Evolutionary conservation across 2,113 vertebrate species (phyloP), one percentile per base, ranked within the genome.

Genomic region (Hemichromis elongatus): DNA sequence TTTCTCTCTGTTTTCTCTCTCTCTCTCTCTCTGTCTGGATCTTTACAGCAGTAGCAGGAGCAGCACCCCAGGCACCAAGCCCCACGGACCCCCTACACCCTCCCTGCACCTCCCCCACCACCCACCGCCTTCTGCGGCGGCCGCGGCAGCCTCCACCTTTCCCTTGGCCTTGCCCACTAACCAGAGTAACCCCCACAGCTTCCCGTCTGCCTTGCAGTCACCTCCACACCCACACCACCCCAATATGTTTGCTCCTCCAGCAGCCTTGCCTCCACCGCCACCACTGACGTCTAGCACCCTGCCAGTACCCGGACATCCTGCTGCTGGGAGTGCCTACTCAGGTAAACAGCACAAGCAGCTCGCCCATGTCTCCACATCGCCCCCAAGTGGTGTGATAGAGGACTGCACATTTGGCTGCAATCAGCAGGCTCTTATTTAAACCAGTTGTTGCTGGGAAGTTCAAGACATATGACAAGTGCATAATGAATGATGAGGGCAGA

Each of bases 191-290:
- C 96, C 98, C 94, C 97, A 98, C 94, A 95, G 96, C 96, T 98
- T 98, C 96, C 96, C 98, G 1, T 96, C 97, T 92, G 81, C 97
- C 96, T 97, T 97, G 94, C 98, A 97, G 95, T 96, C 97, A 84
- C 96, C 97, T 95, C 94, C 97, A 1, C 98, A 98, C 95, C 94
- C 98, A 54, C 98, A 98, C 93, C 98, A 98, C 97, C 97, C 98
- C 97, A 98, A 98, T 98, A 99, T 99, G 98, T 99, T 99, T 94
- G 98, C 98, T 96, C 97, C 98, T 96, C 98, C 98, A 95, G 96
- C 98, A 77, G 98, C 98, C 90, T 92, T 99, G 96, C 98, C 98
- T 93, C 98, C 98, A 95, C 98, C 98, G 93, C 98, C 98, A 61
- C 98, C 98, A 85, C 94, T 99, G 96, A 99, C 98, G 35, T 99